Conservation (phyloP, 2,113 vertebrate species). For the Pungitius pungitius region DNA sequence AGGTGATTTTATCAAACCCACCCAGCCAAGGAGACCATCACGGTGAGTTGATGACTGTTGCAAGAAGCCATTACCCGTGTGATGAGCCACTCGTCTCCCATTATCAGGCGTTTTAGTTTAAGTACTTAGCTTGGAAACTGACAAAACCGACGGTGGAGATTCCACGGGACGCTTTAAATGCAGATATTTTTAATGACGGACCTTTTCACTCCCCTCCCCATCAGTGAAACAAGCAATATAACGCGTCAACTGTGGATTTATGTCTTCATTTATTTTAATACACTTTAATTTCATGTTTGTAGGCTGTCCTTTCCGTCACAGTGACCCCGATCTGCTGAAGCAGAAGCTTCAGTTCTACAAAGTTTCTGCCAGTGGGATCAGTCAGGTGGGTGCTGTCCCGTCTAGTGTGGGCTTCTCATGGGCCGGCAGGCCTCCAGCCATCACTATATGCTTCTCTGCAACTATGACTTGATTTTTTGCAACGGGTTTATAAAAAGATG, state of each 20-base stretch:
- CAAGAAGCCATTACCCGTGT: constrained; percentile 41
- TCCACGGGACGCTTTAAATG: neutral
- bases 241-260: constrained; percentile 2
- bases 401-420: neutral
- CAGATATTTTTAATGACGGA: neutral
- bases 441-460: neutral
- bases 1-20: constrained; percentile 96
- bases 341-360: constrained; percentile 95
- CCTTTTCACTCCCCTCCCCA: neutral
- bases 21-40: constrained; percentile 96
- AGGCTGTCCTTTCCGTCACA: constrained; percentile 98
- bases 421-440: neutral
- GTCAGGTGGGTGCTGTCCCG: constrained; percentile 82
- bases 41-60: constrained; percentile 82
- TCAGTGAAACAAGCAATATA: neutral
- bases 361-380: constrained; percentile 84
- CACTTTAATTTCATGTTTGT: constrained; percentile 14
- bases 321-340: constrained; percentile 91
- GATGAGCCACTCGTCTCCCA: constrained; percentile 4
- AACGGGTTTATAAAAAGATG: neutral
- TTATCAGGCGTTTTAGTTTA: constrained; percentile 2
- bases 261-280: neutral
- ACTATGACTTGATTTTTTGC: neutral
- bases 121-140: neutral
- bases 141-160: neutral